Base-by-base conservation (phyloP, 2,113 vertebrate species). In the Bettongia penicillata region DNA sequence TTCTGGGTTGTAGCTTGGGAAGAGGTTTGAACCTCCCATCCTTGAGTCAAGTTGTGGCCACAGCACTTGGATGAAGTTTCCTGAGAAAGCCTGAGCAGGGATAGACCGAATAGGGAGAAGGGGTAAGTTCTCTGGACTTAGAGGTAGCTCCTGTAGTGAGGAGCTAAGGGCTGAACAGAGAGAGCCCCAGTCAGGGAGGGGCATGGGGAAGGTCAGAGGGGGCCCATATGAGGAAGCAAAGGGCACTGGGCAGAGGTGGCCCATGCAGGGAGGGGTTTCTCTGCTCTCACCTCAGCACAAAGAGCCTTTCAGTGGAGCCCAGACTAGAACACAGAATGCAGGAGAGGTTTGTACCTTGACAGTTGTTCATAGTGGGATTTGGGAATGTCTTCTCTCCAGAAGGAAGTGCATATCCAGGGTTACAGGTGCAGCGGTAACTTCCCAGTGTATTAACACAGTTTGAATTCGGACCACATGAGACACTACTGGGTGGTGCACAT, bases 391-490 rank as follows among this genome's bases (percentile, higher is more conserved):
- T 0, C 6, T 23, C 90, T 3, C 19, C 90, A 55, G 97, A 94
- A 48, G 31, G 51, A 26, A 94, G 93, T 53, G 31, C 0, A 14
- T 93, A 96, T 49, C 96, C 97, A 90, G 61, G 0, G 3, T 26
- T 0, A 53, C 97, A 97, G 28, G 0, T 28, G n/a, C 97, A 97
- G 53, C 31, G 0, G 94, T 95, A 97, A 53, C 57, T 9, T 96
- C 97, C 96, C 1, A 19, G 0, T 0, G 1, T 8, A 16, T 98
- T 97, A 16, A 91, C 51, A 77, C 97, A 98, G 5, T 51, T 0
- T 26, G 95, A 94, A 24, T 97, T 31, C 22, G 3, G 0, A 51
- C 97, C 97, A 37, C 97, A 98, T 23, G 93, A 12, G 52, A 94
- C 0, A 14, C 1, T 51, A 28, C 11, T 12, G 43, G 92, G 94